A percentile compares a stretch with the other conserved stretches of the same genome.
phyloP scores from a whole-genome alignment of 2,113 vertebrate genomes.

The Meles meles region DNA sequence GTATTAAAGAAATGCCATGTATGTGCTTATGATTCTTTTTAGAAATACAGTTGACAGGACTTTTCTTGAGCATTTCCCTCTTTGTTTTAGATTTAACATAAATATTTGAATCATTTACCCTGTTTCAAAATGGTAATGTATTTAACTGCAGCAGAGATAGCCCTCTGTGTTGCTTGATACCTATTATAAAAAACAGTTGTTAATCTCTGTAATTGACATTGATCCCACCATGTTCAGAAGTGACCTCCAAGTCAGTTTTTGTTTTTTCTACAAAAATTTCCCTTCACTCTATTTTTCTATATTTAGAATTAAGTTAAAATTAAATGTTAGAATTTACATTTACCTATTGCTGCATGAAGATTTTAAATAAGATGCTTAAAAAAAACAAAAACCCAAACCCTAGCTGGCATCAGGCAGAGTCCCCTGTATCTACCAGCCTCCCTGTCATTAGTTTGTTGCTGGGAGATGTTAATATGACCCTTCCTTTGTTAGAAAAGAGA shows the following conservation, averaged over 20 bases:
- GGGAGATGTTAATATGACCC: constrained; percentile 66
- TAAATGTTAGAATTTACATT: neutral
- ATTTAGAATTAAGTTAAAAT: neutral
- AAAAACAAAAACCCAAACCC: neutral
- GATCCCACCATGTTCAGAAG: constrained; percentile 48
- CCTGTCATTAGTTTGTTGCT: constrained; percentile 41
- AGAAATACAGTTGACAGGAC: neutral
- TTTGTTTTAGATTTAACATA: neutral
- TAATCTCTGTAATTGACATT: constrained; percentile 46
- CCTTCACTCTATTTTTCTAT: neutral
- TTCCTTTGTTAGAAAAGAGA: constrained; percentile 71
- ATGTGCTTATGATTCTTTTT: constrained; percentile 35
- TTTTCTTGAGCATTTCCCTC: neutral
- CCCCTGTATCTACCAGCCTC: neutral
- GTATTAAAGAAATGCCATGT: neutral
- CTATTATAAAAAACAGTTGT: constrained; percentile 28
- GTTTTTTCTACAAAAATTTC: constrained; percentile 45
- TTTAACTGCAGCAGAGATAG: constrained; percentile 18
- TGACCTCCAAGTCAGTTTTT: constrained; percentile 41
- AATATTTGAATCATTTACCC: neutral
- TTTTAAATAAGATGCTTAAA: constrained; percentile 42
- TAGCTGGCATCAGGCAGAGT: neutral
- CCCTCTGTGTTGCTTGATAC: neutral
- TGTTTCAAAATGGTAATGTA: constrained; percentile 16
- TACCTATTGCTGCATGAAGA: constrained; percentile 47